Evolutionary conservation across 2,797 vertebrate species (phyloP), one percentile per base, ranked within the genome.

Genomic region (Chiloscyllium punctatum): DNA sequence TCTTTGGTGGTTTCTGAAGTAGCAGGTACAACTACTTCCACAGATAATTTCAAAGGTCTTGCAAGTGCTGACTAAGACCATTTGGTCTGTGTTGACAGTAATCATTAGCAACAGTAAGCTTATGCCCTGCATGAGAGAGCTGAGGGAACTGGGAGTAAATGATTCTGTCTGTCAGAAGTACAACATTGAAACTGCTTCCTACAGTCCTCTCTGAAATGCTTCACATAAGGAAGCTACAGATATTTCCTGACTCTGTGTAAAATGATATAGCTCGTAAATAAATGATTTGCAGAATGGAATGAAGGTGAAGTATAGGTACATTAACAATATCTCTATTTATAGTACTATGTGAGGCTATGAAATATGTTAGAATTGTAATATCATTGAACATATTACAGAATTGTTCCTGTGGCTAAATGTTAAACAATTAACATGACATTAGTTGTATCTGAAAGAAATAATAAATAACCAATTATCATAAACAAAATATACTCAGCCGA

Each of bases 261-360:
- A 90, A 42, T 51, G 37, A 72, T 90, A 90, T 25, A 51, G 66
- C 37, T 51, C 23, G 72, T 94, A 94, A 94, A 94, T 94, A 94
- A 94, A 94, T 71, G 4, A 51, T 15, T 42, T 66, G 87, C 33
- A 90, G 57, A 57, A 90, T 1, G 33, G 30, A 62, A 90, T 62
- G 51, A 88, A 57, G 30, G 57, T 90, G 53, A 62, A 33, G 30
- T 21, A 42, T 48, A 48, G 69, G 37, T 37, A 30, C n/a, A 51
- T 69, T 71, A 71, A 71, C n/a, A 69, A 94, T 5, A 9, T 21
- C 16, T 94, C 69, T n/a, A 94, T 94, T 42, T 91, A 30, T n/a
- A 66, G 62, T 62, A n/a, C 92, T 66, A 72, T 4, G 18, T 13
- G 37, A 69, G n/a, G 27, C 68, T 5, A 21, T 94, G 68, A 37